Conservation (phyloP, 2,797 vertebrate genomes). For the Eupleurogrammus muticus region DNA sequence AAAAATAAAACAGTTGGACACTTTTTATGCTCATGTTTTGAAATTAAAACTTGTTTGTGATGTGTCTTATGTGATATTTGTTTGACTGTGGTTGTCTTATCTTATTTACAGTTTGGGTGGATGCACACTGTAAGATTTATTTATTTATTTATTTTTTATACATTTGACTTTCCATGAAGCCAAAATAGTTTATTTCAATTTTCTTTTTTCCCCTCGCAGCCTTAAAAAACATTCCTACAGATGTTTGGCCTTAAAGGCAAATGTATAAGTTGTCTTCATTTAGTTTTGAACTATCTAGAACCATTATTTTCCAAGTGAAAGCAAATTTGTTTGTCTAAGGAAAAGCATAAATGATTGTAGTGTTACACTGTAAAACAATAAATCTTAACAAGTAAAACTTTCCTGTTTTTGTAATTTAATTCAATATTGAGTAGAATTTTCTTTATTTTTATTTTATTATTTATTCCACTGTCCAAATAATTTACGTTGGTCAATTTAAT, state of each 20-base stretch:
- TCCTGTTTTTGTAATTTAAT: too few relatives aligned
- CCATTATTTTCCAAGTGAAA: not conserved
- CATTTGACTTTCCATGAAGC: constrained; percentile 3
- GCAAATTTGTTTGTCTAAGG: not conserved
- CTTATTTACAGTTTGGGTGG: constrained; percentile 70
- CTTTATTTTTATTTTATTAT: too few relatives aligned
- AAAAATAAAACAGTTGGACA: too few relatives aligned
- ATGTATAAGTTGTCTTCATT: not conserved
- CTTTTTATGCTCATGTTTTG: not conserved
- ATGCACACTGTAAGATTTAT: constrained; percentile 62
- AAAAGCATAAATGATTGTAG: not conserved
- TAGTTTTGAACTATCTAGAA: not conserved
- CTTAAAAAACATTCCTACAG: not conserved
- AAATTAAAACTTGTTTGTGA: constrained; percentile 28
- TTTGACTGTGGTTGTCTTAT: constrained; percentile 74
- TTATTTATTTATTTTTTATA: too few relatives aligned
- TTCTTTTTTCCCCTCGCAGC: not conserved
- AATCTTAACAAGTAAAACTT: too few relatives aligned
- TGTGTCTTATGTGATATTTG: constrained; percentile 59
- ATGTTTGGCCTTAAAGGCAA: constrained; percentile 1
- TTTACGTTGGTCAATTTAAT: too few relatives aligned
- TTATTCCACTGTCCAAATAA: too few relatives aligned
- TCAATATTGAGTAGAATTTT: too few relatives aligned
- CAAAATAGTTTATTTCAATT: not conserved
- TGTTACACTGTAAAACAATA: too few relatives aligned